phyloP scores from a whole-genome alignment of 2,113 vertebrate species.

The Egretta garzetta region DNA sequence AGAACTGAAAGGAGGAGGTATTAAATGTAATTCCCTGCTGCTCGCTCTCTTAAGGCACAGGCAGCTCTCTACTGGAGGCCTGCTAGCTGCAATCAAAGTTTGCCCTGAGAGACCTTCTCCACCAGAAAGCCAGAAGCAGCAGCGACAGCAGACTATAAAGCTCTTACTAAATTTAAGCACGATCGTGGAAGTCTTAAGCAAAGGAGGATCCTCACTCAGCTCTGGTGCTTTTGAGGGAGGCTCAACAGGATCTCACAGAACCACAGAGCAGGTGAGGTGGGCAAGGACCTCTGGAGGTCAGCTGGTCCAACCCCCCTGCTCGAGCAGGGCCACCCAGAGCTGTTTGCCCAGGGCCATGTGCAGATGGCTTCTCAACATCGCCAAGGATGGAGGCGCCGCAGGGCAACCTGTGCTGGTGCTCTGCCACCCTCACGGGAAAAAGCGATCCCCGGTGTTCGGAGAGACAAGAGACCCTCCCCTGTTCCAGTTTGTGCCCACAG shows the following conservation, averaged over 20 bases:
- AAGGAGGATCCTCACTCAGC: background rate
- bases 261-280: accelerated
- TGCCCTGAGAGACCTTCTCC: slow-evolving; percentile 20
- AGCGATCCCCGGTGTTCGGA: accelerated
- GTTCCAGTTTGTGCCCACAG: accelerated
- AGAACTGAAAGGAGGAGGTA: slow-evolving; percentile 26
- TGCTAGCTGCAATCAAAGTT: slow-evolving; percentile 27
- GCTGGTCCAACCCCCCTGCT: background rate
- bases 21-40: slow-evolving; percentile 49
- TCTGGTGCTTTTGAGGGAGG: background rate
- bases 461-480: background rate
- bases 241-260: background rate
- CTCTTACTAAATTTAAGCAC: background rate
- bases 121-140: background rate
- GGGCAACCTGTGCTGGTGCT: background rate
- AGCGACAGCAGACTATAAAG: background rate
- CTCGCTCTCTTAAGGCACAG: slow-evolving; percentile 5
- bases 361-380: accelerated
- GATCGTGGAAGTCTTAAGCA: background rate
- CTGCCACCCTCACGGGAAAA: accelerated
- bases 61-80: slow-evolving; percentile 37
- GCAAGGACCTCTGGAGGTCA: background rate
- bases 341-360: background rate
- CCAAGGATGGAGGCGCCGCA: accelerated
- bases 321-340: background rate